phyloP scores from a whole-genome alignment of 2,888 invertebrate genomes.

The Esperia sulphurella region DNA sequence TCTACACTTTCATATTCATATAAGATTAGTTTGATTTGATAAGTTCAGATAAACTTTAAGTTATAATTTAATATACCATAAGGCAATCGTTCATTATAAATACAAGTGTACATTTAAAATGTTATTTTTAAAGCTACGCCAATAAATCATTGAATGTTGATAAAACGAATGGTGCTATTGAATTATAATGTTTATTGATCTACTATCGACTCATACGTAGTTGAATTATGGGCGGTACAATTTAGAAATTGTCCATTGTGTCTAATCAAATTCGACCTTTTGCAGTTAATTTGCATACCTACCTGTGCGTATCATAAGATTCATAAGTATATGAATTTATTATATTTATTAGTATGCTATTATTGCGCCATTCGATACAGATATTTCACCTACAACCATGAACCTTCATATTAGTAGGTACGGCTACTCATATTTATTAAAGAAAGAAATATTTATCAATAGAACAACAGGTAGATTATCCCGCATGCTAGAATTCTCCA shows the following conservation, averaged over 20 bases:
- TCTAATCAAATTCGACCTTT: constrained; percentile 12
- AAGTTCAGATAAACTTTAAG: too few species aligned
- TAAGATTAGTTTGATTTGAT: too few species aligned
- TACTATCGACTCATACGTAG: not conserved
- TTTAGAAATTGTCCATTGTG: constrained; percentile 5
- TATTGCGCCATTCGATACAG: not conserved
- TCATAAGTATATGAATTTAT: not conserved
- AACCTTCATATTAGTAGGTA: too few species aligned
- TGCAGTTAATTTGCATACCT: constrained; percentile 6
- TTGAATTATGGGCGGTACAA: constrained; percentile 1
- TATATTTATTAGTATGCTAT: not conserved
- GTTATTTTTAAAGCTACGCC: not conserved
- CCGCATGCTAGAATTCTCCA: too few species aligned
- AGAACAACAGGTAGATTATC: too few species aligned
- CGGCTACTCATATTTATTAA: not conserved
- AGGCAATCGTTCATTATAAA: too few species aligned
- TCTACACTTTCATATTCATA: too few species aligned
- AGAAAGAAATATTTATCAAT: too few species aligned
- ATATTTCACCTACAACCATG: not conserved
- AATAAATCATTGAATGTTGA: constrained; percentile 10
- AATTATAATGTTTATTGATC: constrained; percentile 8
- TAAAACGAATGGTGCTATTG: constrained; percentile 4
- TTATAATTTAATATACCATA: too few species aligned
- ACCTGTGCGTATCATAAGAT: not conserved
- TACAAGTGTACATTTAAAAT: too few species aligned